Conservation (phyloP, 2,113 vertebrate species). For the Apteryx owenii region DNA sequence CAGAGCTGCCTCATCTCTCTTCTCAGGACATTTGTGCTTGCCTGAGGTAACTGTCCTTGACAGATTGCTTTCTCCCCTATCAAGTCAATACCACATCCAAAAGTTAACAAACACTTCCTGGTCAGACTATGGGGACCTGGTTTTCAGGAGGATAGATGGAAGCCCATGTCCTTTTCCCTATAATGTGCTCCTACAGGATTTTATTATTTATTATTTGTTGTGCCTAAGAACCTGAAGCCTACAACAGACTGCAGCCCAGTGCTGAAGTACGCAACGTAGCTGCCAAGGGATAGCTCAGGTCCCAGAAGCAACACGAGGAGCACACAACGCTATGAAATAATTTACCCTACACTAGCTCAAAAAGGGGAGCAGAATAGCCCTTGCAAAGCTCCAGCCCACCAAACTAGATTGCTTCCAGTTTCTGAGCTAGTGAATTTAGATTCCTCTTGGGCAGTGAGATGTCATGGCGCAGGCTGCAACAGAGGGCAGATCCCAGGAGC, state of each 20-base stretch:
- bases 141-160: background rate
- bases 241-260: background rate
- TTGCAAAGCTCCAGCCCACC: background rate
- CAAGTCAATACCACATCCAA: background rate
- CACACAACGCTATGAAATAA: background rate
- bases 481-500: background rate
- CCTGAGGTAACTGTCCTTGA: background rate
- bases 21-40: background rate
- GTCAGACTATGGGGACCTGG: background rate
- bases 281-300: background rate
- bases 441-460: background rate
- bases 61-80: background rate
- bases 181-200: background rate
- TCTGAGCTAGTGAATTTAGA: background rate
- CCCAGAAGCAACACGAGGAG: background rate
- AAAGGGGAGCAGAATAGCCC: background rate
- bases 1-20: background rate
- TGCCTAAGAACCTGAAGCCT: too few relatives aligned
- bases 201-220: background rate
- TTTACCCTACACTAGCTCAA: background rate
- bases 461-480: rapidly evolving
- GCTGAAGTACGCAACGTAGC: background rate
- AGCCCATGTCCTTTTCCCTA: background rate
- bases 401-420: background rate
- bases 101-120: background rate